phyloP scores from a whole-genome alignment of 2,113 vertebrate species.

The Ceuthmochares aereus region DNA sequence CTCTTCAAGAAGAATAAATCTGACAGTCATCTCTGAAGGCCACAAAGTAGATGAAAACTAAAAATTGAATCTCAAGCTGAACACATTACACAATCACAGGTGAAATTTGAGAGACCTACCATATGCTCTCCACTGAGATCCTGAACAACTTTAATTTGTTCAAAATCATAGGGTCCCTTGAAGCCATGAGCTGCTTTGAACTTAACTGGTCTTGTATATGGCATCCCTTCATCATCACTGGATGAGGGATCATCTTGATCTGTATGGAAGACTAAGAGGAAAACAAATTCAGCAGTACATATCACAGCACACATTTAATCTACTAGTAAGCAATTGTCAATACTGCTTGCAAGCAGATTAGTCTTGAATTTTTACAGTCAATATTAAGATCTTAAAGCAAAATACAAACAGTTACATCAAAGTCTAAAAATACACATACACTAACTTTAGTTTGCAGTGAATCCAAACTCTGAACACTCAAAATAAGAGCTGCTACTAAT shows the following conservation, averaged over 20 bases:
- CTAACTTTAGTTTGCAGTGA: background rate
- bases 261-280: slow-evolving; percentile 90
- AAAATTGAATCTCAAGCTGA: background rate
- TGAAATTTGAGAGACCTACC: slow-evolving; percentile 77
- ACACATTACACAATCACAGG: background rate
- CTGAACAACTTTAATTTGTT: slow-evolving; percentile 96
- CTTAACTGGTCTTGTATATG: slow-evolving; percentile 95
- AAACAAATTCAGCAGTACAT: background rate
- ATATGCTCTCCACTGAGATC: slow-evolving; percentile 98
- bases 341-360: background rate
- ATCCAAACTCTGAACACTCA: background rate
- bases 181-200: slow-evolving; percentile 98
- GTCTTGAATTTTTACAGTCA: background rate
- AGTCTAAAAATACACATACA: background rate
- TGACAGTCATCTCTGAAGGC: background rate
- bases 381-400: background rate
- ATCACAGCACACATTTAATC: background rate
- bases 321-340: background rate
- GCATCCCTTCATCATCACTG: slow-evolving; percentile 98
- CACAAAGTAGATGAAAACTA: background rate
- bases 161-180: slow-evolving; percentile 98
- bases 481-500: background rate
- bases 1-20: background rate
- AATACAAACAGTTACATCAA: background rate
- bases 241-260: slow-evolving; percentile 97